Base-by-base conservation (phyloP, 2,888 invertebrate species). In the Ennomos erosarius region DNA sequence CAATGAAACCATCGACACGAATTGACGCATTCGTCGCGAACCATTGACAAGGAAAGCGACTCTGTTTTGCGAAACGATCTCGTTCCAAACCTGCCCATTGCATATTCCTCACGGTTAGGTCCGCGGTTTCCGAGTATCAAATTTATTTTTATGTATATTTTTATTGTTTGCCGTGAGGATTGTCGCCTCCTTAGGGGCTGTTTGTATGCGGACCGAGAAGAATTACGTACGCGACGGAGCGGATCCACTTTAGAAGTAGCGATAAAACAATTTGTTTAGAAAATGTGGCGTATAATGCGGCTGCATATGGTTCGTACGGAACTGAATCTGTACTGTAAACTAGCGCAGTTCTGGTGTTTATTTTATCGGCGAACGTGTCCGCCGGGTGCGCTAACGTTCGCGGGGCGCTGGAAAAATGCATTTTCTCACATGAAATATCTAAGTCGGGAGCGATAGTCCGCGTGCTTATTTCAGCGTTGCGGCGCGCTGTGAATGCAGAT, bases 141-240 rank as follows among this genome's bases (percentile, higher is more conserved):
- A 89, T 90, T 87, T 88, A 90, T 87, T 88, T 88, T 88, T 88
- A 90, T 88, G 85, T 88, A 86, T 86, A 87, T 85, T 87, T 88
- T 90, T 90, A 89, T 89, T 88, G 89, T 88, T 87, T 86, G 88
- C 83, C 82, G 84, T 82, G 82, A 82, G 86, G 87, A 90, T 89
- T 89, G 87, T 88, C 87, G 85, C 85, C 87, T 88, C 85, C 86
- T 88, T 86, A 85, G 85, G 82, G 85, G 84, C 87, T 85, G 87
- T 89, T 89, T 90, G 88, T 89, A 89, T 89, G 89, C 90, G 84
- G 86, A 81, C 85, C 79, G 86, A 81, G 86, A 87, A 85, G 85
- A 85, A 85, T 88, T 87, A 89, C 89, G 85, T 83, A 81, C 80
- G 83, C 82, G 79, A 79, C 75, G 75, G 77, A 78, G 76, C 77